Percentiles rank a stretch among this genome's conserved stretches.
Conservation (phyloP, 2,113 vertebrate species). For the Platysteira castanea region DNA sequence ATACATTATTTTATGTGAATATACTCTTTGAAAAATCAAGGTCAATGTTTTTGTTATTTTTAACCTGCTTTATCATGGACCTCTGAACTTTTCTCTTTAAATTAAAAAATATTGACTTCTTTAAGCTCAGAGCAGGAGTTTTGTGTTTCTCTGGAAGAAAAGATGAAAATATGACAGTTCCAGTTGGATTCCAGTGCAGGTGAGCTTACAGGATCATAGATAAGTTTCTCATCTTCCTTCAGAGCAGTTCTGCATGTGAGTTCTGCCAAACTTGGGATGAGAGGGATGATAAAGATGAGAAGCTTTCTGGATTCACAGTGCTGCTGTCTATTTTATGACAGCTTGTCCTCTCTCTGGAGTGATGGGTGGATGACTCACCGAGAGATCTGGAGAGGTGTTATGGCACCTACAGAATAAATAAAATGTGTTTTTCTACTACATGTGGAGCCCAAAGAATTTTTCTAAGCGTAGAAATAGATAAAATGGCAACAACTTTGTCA, state of each 20-base stretch:
- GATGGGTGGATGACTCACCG: neutral
- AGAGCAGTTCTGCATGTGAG: neutral
- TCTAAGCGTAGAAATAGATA: neutral
- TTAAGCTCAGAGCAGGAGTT: neutral
- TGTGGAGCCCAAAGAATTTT: neutral
- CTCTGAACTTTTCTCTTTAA: neutral
- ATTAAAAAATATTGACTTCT: neutral
- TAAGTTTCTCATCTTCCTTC: neutral
- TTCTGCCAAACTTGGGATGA: neutral
- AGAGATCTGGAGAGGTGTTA: neutral
- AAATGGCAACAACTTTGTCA: neutral
- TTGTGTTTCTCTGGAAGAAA: neutral
- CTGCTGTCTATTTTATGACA: neutral
- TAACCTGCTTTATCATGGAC: neutral
- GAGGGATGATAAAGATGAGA: neutral
- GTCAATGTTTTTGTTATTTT: neutral
- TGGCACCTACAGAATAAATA: neutral
- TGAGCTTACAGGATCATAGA: neutral
- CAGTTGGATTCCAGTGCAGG: neutral
- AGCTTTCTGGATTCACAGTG: neutral
- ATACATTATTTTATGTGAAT: neutral
- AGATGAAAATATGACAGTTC: neutral
- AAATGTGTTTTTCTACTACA: neutral
- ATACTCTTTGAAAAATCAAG: neutral
- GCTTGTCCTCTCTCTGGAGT: neutral